These are phyloP conservation scores for Lutjanus argentimaculatus DNA, from an alignment of 2,797 vertebrate species.

Conservation along the genomic window DNA sequence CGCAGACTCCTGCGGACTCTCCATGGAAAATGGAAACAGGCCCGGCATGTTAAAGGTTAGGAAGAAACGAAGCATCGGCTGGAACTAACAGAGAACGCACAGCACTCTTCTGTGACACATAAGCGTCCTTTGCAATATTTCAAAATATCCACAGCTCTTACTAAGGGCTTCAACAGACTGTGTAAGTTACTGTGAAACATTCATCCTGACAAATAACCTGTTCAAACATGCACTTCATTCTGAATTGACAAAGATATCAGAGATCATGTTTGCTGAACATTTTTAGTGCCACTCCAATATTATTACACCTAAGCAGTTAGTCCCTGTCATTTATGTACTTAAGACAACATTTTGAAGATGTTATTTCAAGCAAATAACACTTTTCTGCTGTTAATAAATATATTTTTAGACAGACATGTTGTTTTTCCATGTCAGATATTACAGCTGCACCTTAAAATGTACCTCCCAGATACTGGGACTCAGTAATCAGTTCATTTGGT, in stretches of 20 bases:
- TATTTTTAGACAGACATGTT: neutral
- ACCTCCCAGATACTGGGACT: neutral
- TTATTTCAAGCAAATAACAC: neutral
- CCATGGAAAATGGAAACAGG: slow-evolving; percentile 45
- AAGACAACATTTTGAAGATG: neutral
- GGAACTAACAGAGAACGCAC: neutral
- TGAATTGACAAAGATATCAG: neutral
- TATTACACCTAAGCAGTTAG: neutral
- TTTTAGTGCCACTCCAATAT: neutral
- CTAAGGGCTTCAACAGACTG: neutral
- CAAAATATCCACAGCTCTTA: neutral
- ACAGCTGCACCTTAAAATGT: neutral
- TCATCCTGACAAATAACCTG: neutral
- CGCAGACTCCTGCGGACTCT: slow-evolving; percentile 34
- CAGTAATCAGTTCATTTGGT: neutral
- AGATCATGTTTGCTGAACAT: neutral
- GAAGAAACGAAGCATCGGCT: neutral
- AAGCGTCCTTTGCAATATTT: neutral
- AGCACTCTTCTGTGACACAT: neutral
- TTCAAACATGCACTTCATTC: neutral
- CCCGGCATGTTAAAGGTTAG: slow-evolving; percentile 23
- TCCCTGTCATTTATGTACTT: neutral
- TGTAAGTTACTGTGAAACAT: neutral
- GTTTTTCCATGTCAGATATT: neutral
- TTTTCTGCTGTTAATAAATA: neutral